These are phyloP conservation scores for Parnassius glacialis DNA, from an alignment of 2,888 invertebrate genomes.

Conservation along the genomic window DNA sequence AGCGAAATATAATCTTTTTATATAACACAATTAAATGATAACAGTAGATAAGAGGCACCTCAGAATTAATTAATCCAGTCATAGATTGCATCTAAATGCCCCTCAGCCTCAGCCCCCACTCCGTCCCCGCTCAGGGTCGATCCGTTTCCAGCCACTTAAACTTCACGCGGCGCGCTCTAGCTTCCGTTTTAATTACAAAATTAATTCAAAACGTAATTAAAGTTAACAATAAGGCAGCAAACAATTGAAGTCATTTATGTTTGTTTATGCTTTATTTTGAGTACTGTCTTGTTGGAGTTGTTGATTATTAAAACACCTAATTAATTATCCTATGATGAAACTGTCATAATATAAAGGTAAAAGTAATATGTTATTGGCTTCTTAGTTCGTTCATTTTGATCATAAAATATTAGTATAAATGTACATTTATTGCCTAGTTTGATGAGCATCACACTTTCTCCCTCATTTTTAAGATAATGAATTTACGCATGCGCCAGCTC, in stretches of 20 bases:
- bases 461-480: too few species aligned
- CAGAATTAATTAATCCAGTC: slow-evolving; percentile 81
- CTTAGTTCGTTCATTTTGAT: too few species aligned
- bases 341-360: too few species aligned
- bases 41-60: slow-evolving; percentile 79
- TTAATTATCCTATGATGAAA: too few species aligned
- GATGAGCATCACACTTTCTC: too few species aligned
- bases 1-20: slow-evolving; percentile 10
- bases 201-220: slow-evolving; percentile 83
- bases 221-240: slow-evolving; percentile 82
- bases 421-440: too few species aligned
- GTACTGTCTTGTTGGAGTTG: slow-evolving; percentile 56
- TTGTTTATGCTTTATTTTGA: slow-evolving; percentile 79
- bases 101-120: slow-evolving; percentile 35
- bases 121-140: slow-evolving; percentile 58
- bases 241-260: slow-evolving; percentile 82
- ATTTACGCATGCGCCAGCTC: too few species aligned
- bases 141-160: slow-evolving; percentile 81
- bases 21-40: slow-evolving; percentile 65
- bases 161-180: slow-evolving; percentile 81
- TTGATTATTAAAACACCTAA: slow-evolving; percentile 31
- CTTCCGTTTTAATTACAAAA: slow-evolving; percentile 83
- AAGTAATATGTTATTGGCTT: too few species aligned
- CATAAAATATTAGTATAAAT: too few species aligned
- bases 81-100: slow-evolving; percentile 79